These are phyloP conservation scores for Prionailurus viverrinus DNA, from an alignment of 2,113 vertebrate genomes.

Conservation along the genomic window DNA sequence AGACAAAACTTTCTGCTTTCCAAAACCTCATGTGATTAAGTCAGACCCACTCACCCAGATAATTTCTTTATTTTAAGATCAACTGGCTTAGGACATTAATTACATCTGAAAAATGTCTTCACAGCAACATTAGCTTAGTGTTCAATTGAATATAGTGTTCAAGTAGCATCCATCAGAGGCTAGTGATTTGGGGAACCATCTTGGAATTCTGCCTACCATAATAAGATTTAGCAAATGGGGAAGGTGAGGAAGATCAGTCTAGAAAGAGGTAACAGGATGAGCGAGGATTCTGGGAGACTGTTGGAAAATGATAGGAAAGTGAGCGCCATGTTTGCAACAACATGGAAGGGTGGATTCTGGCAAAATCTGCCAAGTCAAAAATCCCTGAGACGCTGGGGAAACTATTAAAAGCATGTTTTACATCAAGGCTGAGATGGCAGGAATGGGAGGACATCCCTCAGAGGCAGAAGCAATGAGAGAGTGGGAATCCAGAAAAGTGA, in stretches of 20 bases:
- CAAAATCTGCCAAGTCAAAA: conserved; percentile 27
- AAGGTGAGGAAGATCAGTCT: background rate
- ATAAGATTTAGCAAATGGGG: background rate
- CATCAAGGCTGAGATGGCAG: background rate
- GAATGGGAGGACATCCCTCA: background rate
- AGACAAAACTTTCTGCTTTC: background rate
- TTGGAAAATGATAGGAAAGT: background rate
- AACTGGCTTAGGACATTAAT: background rate
- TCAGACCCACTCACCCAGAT: background rate
- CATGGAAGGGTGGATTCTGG: background rate
- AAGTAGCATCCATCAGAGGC: too few relatives aligned
- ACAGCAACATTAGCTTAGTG: background rate
- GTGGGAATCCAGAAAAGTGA: background rate
- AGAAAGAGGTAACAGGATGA: background rate
- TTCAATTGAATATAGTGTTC: background rate
- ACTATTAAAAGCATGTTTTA: background rate
- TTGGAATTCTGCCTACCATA: background rate
- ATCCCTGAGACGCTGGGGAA: background rate
- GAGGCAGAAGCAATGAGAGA: background rate
- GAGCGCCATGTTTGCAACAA: background rate
- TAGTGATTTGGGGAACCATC: background rate
- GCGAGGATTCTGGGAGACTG: background rate
- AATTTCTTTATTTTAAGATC: background rate
- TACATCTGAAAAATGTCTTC: background rate
- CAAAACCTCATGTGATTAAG: background rate